Base-by-base conservation (phyloP, 2,113 vertebrate genomes). In the Xenopus laevis region DNA sequence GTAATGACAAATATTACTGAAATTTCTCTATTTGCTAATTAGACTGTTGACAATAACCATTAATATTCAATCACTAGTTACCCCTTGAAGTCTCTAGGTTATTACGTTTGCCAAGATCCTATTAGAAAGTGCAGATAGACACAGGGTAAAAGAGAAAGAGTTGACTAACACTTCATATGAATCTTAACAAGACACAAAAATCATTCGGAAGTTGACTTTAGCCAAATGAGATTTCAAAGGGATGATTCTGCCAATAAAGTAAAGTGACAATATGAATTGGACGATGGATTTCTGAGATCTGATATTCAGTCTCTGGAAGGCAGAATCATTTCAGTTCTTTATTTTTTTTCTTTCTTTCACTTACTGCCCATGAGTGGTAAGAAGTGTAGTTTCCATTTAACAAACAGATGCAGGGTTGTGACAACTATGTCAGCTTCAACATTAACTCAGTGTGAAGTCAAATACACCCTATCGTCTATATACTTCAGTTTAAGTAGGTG, bases 31-130 rank as follows among this genome's bases (percentile, higher is more conserved):
- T 75, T 55, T 27, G 23, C 61, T 75, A 75, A 75, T 75, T 75
- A 57, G 20, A 75, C 68, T 59, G 72, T 62, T 59, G 50, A 57
- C 47, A 46, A 62, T 75, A 75, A 75, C 68, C 72, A 75, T 68
- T 75, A 75, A 61, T 68, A 52, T 61, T 23, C 58, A 75, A 55
- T 75, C 60, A 75, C 68, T 75, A 65, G 67, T 68, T 68, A 65
- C 52, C 45, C 55, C 72, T 68, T 57, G 58, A 68, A 68, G n/a
- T 68, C 50, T 18, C 53, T 60, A 57, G 60, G 44, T 68, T 61
- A 52, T 46, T 52, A 68, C 53, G 23, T 46, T 27, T 44, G 58
- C 52, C 60, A 57, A 68, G 40, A 75, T 47, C 52, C 44, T 67
- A 53, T 68, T 62, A 17, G 18, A 53, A 21, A n/a, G 46, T 60